phyloP scores from a whole-genome alignment of 2,888 invertebrate genomes.

The Acanthosepion pharaonis region DNA sequence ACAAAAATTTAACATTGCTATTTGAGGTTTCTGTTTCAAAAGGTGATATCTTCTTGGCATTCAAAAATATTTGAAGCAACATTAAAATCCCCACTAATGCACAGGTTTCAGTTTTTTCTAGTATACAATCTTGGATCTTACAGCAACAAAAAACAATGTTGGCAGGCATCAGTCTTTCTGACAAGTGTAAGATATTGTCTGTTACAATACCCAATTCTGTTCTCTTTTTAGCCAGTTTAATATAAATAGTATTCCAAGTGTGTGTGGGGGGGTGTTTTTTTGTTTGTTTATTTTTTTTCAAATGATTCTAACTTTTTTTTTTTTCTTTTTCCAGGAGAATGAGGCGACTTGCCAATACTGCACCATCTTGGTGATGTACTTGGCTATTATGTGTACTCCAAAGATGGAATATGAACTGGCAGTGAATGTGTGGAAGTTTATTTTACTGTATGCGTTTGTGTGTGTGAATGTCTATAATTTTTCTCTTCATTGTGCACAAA shows the following conservation, averaged over 20 bases:
- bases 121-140: too few species aligned
- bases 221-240: too few species aligned
- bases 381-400: not conserved
- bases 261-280: not conserved
- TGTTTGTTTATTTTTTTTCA: not conserved
- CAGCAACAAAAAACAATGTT: too few species aligned
- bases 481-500: not conserved
- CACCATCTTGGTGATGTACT: constrained; percentile 65
- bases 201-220: too few species aligned
- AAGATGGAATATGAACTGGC: not conserved
- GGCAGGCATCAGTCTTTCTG: too few species aligned
- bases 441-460: not conserved
- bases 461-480: not conserved
- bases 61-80: too few species aligned
- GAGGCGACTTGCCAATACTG: constrained; percentile 70
- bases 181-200: too few species aligned
- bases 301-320: not conserved
- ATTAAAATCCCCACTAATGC: too few species aligned
- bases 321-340: constrained; percentile 61
- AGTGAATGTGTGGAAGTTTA: not conserved
- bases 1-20: too few species aligned
- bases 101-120: too few species aligned
- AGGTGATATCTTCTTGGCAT: too few species aligned
- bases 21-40: too few species aligned
- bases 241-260: not conserved